These are phyloP conservation scores for Heliothis peltigera DNA, from an alignment of 2,888 invertebrate genomes.

Conservation along the genomic window DNA sequence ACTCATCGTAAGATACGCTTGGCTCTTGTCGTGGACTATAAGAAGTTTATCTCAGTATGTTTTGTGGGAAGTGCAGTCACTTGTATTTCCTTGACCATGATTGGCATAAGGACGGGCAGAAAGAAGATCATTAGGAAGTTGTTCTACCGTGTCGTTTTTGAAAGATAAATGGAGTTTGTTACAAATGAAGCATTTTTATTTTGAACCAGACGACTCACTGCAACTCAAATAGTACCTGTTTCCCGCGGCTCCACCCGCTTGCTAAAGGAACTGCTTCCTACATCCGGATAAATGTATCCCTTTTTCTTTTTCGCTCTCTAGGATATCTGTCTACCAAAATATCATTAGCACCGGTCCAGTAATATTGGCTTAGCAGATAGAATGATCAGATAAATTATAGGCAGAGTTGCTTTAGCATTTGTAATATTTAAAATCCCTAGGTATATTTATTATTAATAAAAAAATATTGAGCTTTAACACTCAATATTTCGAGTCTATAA, in stretches of 20 bases:
- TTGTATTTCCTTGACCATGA: constrained; percentile 31
- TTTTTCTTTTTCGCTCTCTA: no score
- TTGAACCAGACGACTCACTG: no score
- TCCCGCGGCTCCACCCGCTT: no score
- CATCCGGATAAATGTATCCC: no score
- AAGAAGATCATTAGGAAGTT: constrained; percentile 14
- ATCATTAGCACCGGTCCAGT: constrained; percentile 46
- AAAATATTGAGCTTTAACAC: constrained; percentile 60
- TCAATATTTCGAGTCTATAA: constrained; percentile 42
- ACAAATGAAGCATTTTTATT: not conserved
- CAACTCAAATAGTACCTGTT: no score
- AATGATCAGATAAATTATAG: no score
- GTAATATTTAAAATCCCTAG: no score
- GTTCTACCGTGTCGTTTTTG: not conserved
- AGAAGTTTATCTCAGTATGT: constrained; percentile 63
- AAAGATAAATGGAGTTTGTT: constrained; percentile 21
- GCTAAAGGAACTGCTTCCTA: no score
- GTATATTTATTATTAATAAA: no score
- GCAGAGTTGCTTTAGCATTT: no score
- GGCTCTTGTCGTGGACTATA: constrained; percentile 62
- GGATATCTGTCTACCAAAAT: no score
- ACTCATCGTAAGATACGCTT: constrained; percentile 63
- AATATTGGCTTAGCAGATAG: no score
- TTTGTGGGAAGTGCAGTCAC: constrained; percentile 58
- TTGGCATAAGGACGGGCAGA: constrained; percentile 24